Evolutionary conservation across 2,113 vertebrate genomes (phyloP).

Genomic region (Orthonyx spaldingii): DNA sequence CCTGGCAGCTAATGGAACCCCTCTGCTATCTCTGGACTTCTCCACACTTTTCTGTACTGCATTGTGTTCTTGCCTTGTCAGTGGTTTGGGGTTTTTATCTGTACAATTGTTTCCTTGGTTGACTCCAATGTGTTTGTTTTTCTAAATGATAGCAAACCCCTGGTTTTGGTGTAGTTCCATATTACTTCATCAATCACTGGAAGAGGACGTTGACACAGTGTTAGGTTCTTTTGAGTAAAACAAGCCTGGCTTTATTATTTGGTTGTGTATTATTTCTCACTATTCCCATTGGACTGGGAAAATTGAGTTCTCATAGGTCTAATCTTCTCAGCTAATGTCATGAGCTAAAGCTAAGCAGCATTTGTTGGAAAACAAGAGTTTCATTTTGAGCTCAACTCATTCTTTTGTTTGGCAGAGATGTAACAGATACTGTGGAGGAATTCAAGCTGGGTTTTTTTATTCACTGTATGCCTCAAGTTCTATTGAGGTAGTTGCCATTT

Average conservation of each 20-base stretch:
- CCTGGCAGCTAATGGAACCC: not conserved
- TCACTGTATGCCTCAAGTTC: not conserved
- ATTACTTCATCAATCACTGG: conserved; percentile 56
- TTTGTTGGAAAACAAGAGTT: not conserved
- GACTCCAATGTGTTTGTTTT: not conserved
- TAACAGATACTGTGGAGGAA: not conserved
- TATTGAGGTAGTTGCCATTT: not conserved
- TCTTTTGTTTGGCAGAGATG: not conserved
- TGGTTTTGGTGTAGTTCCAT: not conserved
- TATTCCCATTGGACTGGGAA: conserved; percentile 21
- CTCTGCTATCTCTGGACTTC: not conserved
- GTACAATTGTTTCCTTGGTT: not conserved
- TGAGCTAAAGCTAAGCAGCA: conserved; percentile 10
- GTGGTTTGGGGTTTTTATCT: not conserved
- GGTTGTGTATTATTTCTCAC: conserved; percentile 27
- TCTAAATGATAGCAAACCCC: not conserved
- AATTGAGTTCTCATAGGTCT: conserved; percentile 48
- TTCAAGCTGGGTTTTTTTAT: not conserved
- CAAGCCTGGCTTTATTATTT: conserved; percentile 48
- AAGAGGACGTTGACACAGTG: conserved; percentile 5
- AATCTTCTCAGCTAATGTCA: conserved; percentile 33
- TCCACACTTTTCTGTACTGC: not conserved
- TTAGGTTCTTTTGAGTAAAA: conserved; percentile 53
- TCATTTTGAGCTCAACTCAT: not conserved
- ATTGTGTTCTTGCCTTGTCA: not conserved